These are phyloP conservation scores for Dicrostonyx torquatus DNA, from an alignment of 2,797 vertebrate genomes.

Conservation along the genomic window DNA sequence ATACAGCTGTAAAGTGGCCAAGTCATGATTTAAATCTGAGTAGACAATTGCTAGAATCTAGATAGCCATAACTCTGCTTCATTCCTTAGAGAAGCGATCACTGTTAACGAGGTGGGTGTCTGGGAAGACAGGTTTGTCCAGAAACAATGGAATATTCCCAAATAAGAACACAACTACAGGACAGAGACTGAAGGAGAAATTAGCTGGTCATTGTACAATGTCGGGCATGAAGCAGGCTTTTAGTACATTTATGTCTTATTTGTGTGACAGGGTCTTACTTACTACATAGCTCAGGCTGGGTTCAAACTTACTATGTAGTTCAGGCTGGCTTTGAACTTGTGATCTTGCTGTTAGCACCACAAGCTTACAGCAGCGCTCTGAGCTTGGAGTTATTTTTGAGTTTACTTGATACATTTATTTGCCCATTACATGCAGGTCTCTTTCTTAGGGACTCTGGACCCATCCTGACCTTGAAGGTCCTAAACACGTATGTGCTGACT, in stretches of 20 bases:
- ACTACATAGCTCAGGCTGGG: background rate
- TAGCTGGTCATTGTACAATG: background rate
- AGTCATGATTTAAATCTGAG: background rate
- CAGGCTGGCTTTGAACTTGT: background rate
- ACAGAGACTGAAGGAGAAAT: constrained; percentile 16
- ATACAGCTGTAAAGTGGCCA: background rate
- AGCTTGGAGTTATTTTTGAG: background rate
- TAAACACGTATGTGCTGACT: background rate
- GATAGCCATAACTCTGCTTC: background rate
- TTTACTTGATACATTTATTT: background rate
- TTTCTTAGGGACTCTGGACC: background rate
- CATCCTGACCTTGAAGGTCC: background rate
- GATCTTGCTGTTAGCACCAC: background rate
- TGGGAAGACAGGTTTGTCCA: background rate
- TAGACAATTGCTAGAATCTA: background rate
- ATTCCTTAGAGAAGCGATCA: background rate
- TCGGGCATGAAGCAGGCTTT: background rate
- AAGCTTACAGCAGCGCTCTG: background rate
- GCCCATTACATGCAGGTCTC: background rate
- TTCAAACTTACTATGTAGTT: background rate
- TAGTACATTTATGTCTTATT: background rate
- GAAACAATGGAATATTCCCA: background rate
- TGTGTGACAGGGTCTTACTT: background rate
- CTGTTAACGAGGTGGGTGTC: background rate
- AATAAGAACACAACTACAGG: background rate